phyloP scores from a whole-genome alignment of 2,797 vertebrate species.

The Atherinosoma microstoma region DNA sequence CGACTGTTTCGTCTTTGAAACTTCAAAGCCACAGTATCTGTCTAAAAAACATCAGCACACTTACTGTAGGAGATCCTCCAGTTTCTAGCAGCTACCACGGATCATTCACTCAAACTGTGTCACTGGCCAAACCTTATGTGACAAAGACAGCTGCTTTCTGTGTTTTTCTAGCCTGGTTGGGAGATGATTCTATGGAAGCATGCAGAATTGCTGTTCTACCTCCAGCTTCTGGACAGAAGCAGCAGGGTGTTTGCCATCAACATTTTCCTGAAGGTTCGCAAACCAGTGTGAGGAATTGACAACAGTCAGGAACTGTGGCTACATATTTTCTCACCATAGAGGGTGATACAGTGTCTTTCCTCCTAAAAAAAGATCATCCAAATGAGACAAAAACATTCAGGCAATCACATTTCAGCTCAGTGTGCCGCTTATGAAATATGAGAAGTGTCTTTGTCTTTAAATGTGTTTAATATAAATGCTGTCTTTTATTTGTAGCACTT shows the following conservation, averaged over 20 bases:
- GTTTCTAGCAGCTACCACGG: conserved; percentile 37
- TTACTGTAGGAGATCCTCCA: conserved; percentile 56
- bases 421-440: conserved; percentile 55
- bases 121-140: conserved; percentile 35
- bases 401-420: conserved; percentile 42
- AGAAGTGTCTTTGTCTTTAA: conserved; percentile 67
- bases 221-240: conserved; percentile 45
- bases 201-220: conserved; percentile 40
- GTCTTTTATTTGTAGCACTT: conserved; percentile 70
- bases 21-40: conserved; percentile 68
- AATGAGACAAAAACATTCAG: conserved; percentile 40
- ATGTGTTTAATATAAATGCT: conserved; percentile 67
- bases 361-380: conserved; percentile 29
- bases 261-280: conserved; percentile 67
- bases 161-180: conserved; percentile 27
- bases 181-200: conserved; percentile 31
- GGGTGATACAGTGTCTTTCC: conserved; percentile 34
- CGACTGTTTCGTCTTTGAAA: conserved; percentile 62
- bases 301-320: conserved; percentile 41
- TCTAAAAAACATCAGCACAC: conserved; percentile 67
- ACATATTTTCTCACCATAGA: conserved; percentile 58
- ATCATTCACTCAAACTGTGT: conserved; percentile 46
- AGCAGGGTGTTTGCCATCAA: conserved; percentile 31
- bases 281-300: conserved; percentile 55
- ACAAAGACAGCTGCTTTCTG: conserved; percentile 38